A percentile compares a stretch with the other conserved stretches of the same genome.
These are phyloP conservation scores for Trichogramma pretiosum DNA, from an alignment of 1,140 invertebrate genomes.

Conservation along the genomic window DNA sequence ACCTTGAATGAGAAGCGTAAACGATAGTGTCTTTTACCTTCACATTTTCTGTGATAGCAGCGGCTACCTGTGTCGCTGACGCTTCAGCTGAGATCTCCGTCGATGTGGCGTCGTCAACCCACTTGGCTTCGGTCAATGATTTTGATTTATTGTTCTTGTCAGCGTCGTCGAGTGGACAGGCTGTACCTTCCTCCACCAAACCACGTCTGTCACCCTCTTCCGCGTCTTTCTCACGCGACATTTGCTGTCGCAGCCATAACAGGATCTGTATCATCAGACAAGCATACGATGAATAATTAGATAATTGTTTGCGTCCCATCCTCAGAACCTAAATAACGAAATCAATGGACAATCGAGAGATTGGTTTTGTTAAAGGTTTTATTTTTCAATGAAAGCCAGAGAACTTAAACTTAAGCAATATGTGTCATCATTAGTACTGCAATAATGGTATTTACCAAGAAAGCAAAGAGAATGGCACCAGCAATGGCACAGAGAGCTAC, in stretches of 20 bases:
- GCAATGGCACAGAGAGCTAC: constrained; percentile 40
- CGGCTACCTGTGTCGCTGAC: background rate
- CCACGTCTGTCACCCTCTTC: constrained; percentile 41
- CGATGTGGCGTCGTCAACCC: constrained; percentile 40
- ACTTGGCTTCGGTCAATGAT: constrained; percentile 33
- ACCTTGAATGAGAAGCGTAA: background rate
- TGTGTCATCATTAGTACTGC: background rate
- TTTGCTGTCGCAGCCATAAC: constrained; percentile 48
- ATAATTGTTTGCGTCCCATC: too few relatives aligned
- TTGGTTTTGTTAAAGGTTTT: too few relatives aligned
- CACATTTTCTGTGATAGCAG: background rate
- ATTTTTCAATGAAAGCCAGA: background rate
- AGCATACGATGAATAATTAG: too few relatives aligned
- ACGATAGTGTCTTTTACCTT: background rate
- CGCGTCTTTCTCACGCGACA: constrained; percentile 45
- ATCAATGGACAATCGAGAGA: too few relatives aligned
- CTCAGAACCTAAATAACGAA: too few relatives aligned
- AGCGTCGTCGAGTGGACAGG: constrained; percentile 28
- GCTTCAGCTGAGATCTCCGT: constrained; percentile 1
- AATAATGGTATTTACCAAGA: constrained; percentile 39
- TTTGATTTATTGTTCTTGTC: constrained; percentile 31
- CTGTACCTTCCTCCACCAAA: constrained; percentile 40
- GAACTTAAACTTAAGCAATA: background rate
- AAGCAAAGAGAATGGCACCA: constrained; percentile 43
- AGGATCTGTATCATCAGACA: constrained; percentile 30